Base-by-base conservation (phyloP, 2,797 vertebrate genomes). In the Bradypodion pumilum region DNA sequence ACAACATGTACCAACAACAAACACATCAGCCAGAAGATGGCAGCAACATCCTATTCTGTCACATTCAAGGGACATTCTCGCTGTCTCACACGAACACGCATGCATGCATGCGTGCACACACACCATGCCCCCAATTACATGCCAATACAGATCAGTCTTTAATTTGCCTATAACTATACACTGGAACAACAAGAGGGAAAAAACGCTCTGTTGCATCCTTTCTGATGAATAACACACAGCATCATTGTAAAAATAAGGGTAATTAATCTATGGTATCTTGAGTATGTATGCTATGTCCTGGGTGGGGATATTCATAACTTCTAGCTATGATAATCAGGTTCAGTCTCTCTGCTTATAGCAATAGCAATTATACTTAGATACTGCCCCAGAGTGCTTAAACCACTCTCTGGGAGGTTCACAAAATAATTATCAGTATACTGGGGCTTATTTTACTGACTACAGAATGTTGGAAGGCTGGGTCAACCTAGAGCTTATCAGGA, bases 191-290 rank as follows among this genome's bases (percentile, higher is more conserved):
- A 49, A 7, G 4, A 66, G 44, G 29, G 35, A 63, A 46, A 46
- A 72, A 49, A 2, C 44, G 16, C 32, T 16, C 27, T 59, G 56
- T 4, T 25, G 40, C 9, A 49, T 59, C 52, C 40, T 29, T 52
- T 60, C 37, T 23, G 9, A 21, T 66, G 46, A 49, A 49, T 76
- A n/a, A 8, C 29, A 15, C 1, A 25, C 5, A 80, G 10, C 25
- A 23, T 4, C 40, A 5, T 40, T 27, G 59, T 82, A 49, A 74
- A 83, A 69, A 35, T 68, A 37, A 37, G 63, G 42, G 5, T 12
- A 80, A 74, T 8, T 35, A 68, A 81, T 75, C 72, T 23, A 60
- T 37, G 78, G 29, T 81, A 69, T 81, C 73, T 69, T 23, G 52
- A 69, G 7, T 10, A 49, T 49, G 78, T n/a, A 37, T 2, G 19